Base-by-base conservation (phyloP, 2,113 vertebrate genomes). In the Noctilio leporinus region DNA sequence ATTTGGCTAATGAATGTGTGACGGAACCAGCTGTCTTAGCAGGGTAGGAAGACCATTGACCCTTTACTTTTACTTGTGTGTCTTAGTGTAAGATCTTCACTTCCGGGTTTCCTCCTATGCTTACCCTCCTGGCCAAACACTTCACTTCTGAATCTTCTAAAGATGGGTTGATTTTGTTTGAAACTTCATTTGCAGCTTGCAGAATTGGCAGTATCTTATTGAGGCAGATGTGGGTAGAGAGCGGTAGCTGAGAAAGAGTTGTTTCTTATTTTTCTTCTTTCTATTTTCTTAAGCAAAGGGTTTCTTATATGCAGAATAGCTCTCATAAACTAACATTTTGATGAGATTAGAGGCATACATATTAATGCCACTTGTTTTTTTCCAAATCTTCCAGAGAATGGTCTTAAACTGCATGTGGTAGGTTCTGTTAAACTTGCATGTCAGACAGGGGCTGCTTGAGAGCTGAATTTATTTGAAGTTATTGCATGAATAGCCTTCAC, bases 281-380 rank as follows among this genome's bases (percentile, higher is more conserved):
- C 20, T 35, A 47, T 49, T 86, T 82, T 65, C 65, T 89, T 78
- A 85, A 90, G 76, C n/a, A 78, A 91, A 81, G 92, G n/a, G 11
- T 95, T 94, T 96, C 84, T 88, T 76, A 6, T 75, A 51, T 94
- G 73, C 86, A 82, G 85, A 95, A 72, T 24, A 96, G 88, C 90
- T 97, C 97, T 97, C 82, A 75, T 24, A 89, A 94, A 95, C 90
- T 88, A 94, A 89, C 85, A 51, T 94, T 95, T 77, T 97, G 88
- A 96, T 95, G 89, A 96, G 97, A 97, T 96, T 96, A 96, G 88
- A 97, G 75, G 49, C 93, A 96, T 96, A 65, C 96, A 93, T 96
- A 96, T 97, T 97, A 97, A 96, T 96, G 96, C 86, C 95, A 95
- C 96, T 97, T 96, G 92, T 97, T 96, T 96, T 96, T 96, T 95